A percentile compares a stretch with the other conserved stretches of the same genome.
Evolutionary conservation across 2,888 invertebrate genomes (phyloP).

Genomic region (Cephus runcator): DNA sequence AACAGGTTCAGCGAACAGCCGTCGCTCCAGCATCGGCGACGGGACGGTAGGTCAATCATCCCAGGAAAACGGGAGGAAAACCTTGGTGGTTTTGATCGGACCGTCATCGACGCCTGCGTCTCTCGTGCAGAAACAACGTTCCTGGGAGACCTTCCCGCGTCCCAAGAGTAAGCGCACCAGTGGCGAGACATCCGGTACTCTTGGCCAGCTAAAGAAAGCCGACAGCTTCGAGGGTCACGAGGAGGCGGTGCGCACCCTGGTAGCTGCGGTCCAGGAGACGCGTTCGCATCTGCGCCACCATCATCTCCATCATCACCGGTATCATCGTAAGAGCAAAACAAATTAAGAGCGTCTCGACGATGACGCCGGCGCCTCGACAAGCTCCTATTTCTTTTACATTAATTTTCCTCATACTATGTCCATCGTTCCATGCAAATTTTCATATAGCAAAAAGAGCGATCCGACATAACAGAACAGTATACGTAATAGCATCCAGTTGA

Average conservation of each 20-base stretch:
- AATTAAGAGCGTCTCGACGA: conserved; percentile 40
- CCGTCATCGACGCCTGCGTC: conserved; percentile 53
- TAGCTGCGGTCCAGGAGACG: conserved; percentile 76
- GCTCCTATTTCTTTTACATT: not conserved
- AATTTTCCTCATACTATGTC: not conserved
- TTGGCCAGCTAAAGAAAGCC: conserved; percentile 69
- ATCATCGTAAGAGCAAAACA: conserved; percentile 62
- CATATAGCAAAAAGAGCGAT: not conserved
- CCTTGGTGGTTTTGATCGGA: conserved; percentile 69
- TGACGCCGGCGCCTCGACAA: not conserved
- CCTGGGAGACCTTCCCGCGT: conserved; percentile 74
- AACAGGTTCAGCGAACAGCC: conserved; percentile 67
- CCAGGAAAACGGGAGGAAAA: conserved; percentile 63
- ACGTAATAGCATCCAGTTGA: not conserved
- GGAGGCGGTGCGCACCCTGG: conserved; percentile 74
- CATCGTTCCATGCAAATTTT: not conserved
- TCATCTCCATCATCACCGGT: conserved; percentile 56
- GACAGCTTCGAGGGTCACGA: conserved; percentile 78
- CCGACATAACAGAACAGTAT: not conserved
- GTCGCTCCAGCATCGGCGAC: conserved; percentile 69
- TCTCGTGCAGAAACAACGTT: conserved; percentile 71
- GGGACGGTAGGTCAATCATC: conserved; percentile 43
- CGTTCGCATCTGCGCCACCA: conserved; percentile 67
- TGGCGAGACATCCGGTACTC: conserved; percentile 32
- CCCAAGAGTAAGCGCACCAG: conserved; percentile 56